Percentiles rank a stretch among this genome's conserved stretches.
These are phyloP conservation scores for Megalops cyprinoides DNA, from an alignment of 2,797 vertebrate genomes.

Conservation along the genomic window DNA sequence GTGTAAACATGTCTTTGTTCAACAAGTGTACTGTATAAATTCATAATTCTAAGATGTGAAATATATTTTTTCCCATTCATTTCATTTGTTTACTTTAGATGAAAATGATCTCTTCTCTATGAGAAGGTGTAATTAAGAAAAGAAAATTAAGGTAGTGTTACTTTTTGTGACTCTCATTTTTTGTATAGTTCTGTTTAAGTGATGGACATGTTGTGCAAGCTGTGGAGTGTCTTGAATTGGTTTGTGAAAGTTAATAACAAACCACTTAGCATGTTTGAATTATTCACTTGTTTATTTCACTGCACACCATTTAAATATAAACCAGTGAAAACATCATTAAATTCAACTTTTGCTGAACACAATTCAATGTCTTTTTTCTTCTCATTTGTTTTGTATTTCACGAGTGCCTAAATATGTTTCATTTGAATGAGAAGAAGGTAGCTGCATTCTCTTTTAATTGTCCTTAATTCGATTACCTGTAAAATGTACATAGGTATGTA, in stretches of 20 bases:
- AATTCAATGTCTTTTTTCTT: no score
- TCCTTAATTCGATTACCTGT: not conserved
- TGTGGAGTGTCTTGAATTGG: no score
- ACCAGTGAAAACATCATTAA: no score
- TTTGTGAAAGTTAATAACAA: no score
- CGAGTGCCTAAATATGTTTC: not conserved
- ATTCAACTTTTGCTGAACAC: no score
- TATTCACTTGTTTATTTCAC: not conserved
- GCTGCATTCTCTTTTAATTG: not conserved
- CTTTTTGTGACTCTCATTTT: not conserved
- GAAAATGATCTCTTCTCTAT: conserved; percentile 76
- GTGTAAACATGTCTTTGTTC: not conserved
- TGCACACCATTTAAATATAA: conserved; percentile 18
- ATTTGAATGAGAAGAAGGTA: not conserved
- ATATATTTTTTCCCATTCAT: not conserved
- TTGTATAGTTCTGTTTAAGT: no score
- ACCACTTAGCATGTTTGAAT: not conserved
- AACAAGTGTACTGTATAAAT: not conserved
- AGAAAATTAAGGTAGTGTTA: not conserved
- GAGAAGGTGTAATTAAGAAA: conserved; percentile 74
- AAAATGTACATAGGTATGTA: not conserved
- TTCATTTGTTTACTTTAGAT: not conserved
- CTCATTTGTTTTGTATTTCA: no score
- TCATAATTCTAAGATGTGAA: not conserved
- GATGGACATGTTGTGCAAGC: no score